Conservation (phyloP, 35 echinoderm and acorn worm genomes). For the Lytechinus variegatus region DNA sequence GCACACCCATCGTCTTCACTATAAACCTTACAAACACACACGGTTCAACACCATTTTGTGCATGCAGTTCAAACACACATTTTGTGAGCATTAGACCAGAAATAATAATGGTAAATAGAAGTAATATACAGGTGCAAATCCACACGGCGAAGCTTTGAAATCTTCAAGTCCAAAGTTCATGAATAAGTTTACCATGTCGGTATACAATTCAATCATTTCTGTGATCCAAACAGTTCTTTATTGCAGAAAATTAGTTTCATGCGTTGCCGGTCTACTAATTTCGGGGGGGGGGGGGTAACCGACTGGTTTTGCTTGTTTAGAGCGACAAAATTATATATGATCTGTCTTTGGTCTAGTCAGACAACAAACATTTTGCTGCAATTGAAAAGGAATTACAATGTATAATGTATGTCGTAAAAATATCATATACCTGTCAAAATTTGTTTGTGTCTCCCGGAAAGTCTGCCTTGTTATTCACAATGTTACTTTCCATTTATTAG, state of each 20-base stretch:
- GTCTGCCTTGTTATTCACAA: not conserved
- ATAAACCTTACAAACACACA: not conserved
- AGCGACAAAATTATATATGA: not conserved
- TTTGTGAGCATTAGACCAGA: not conserved
- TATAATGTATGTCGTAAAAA: not conserved
- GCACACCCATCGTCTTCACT: not conserved
- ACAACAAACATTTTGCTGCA: not conserved
- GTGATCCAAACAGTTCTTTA: not conserved
- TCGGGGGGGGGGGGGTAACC: not conserved
- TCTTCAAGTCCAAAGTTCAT: not conserved
- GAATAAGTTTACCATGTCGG: not conserved
- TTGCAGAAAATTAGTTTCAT: not conserved
- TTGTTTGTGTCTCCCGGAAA: not conserved
- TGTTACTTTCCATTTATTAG: not conserved
- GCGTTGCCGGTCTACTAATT: not conserved
- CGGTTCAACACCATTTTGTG: not conserved
- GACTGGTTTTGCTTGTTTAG: not conserved
- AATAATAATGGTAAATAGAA: not conserved
- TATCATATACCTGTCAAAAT: not conserved
- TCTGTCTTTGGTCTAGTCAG: not conserved
- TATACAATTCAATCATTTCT: not conserved
- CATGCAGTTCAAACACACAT: not conserved
- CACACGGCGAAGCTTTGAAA: not conserved
- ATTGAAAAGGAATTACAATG: not conserved
- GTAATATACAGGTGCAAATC: slow-evolving; percentile 4